Base-by-base conservation (phyloP, 1,140 invertebrate species). In the Pomacea maculata region DNA sequence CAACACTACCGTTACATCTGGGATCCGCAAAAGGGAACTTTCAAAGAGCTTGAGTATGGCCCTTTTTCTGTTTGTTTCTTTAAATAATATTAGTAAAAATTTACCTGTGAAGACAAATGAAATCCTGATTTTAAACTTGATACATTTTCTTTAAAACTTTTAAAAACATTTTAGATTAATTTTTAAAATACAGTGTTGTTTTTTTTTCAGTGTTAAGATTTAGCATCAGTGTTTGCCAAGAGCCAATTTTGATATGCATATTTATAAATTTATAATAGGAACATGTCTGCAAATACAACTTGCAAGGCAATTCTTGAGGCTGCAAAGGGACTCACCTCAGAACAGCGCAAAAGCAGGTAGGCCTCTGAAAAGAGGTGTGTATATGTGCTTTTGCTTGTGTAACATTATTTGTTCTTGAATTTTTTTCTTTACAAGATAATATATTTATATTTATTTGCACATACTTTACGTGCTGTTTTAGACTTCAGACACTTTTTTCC, bases 1-100 rank as follows among this genome's bases (percentile, higher is more conserved):
- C 89, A 91, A 75, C 84, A 90, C 74, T 80, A 89, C 17, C 84
- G 89, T n/a, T 91, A 90, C 80, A 72, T 90, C 9, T 91, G 90
- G 90, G 85, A 86, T 57, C 80, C 78, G 17, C 76, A 76, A 34
- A 76, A 65, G 12, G 68, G 83, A 17, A 76, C 83, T 19, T 91
- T 88, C 77, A 82, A 77, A 52, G 87, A 86, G 80, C 83, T 91
- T 15, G 83, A 84, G 90, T 91, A 85, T 86, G 57, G 57, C 3
- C 57, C 9, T 11, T 4, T 61, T 6, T 61, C 57, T 14, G 5
- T 78, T n/a, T 19, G 63, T n/a, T 34, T 76, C n/a, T 19, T 19
- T 2, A n/a, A 19, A 17, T 4, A n/a, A 17, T n/a, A 17, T 65
- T 65, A 65, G 17, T 25, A 25, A 65, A 65, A 65, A 65, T n/a